Percentiles rank a stretch among this genome's conserved stretches.
These are phyloP conservation scores for Aricia agestis DNA, from an alignment of 1,140 invertebrate genomes.

Conservation along the genomic window DNA sequence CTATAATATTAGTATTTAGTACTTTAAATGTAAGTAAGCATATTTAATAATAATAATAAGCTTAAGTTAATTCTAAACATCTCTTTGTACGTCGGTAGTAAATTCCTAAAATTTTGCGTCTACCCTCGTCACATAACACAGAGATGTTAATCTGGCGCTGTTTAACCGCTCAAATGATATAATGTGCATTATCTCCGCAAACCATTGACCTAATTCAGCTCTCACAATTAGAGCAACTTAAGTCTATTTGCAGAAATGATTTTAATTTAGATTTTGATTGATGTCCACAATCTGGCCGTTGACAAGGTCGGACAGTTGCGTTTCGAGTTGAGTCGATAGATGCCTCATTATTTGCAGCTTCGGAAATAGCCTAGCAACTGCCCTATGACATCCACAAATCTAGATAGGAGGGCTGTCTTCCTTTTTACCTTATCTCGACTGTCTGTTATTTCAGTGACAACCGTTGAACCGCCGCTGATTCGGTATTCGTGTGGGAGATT, in stretches of 20 bases:
- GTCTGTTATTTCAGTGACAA: slow-evolving; percentile 26
- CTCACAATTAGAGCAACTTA: slow-evolving; percentile 40
- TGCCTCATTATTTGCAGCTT: slow-evolving; percentile 56
- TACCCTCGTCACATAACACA: not conserved
- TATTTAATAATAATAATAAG: not conserved
- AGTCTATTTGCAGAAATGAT: slow-evolving; percentile 42
- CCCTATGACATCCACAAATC: slow-evolving; percentile 43
- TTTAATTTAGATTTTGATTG: slow-evolving; percentile 54
- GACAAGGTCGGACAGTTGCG: slow-evolving; percentile 64
- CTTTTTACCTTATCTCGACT: slow-evolving; percentile 36
- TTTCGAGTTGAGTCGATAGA: slow-evolving; percentile 43
- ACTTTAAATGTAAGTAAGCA: too few relatives aligned
- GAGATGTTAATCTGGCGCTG: slow-evolving; percentile 5
- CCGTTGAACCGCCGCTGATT: slow-evolving; percentile 6
- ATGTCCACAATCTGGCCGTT: slow-evolving; percentile 50
- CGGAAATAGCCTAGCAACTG: slow-evolving; percentile 49
- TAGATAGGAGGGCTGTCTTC: slow-evolving; percentile 34
- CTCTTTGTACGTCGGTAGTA: not conserved
- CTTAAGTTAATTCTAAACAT: not conserved
- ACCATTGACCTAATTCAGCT: slow-evolving; percentile 46
- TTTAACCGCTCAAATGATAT: slow-evolving; percentile 26
- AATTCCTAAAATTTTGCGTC: not conserved
- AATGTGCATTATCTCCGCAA: slow-evolving; percentile 38
- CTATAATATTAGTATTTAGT: too few relatives aligned
- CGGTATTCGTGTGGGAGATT: slow-evolving; percentile 10